Evolutionary conservation across 2,888 invertebrate species (phyloP), one percentile per base, ranked within the genome.

Genomic region (Dione juno): DNA sequence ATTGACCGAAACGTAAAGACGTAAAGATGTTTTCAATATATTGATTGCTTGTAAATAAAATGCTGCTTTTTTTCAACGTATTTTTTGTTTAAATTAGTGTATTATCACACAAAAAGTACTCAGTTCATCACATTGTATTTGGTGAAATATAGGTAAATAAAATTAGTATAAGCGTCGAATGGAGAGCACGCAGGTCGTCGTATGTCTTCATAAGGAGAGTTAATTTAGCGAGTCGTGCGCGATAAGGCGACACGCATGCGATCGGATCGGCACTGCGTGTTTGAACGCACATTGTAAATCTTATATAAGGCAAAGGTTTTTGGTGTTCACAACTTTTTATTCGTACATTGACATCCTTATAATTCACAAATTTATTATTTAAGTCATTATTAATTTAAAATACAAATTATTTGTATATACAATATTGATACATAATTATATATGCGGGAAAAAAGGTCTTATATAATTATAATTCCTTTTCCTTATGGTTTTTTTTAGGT

Each of bases 171-270:
- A 64, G 50, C 37, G 16, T 52, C 40, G 37, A 76, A 76, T 78
- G 76, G 77, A 77, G 77, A 78, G 78, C 78, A 74, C 78, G 77
- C 75, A 79, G 79, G 78, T 77, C 79, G 84, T 82, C 84, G 82
- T 85, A 86, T 83, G 85, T 87, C 89, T 89, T 89, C 87, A 88
- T 88, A 84, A 88, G 80, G 84, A 77, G 82, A 79, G 82, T 90
- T 89, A 89, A 90, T 88, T 90, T 88, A 86, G 87, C 80, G 82
- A 82, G 77, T 79, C 80, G 78, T 75, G 75, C 72, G 80, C 81
- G 89, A 89, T 89, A 90, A 85, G 81, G 80, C 82, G 83, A 85
- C 87, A 87, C 84, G 88, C 89, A 87, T 82, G 80, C 80, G 78
- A 78, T 74, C 77, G 78, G 76, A 79, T 79, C 78, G 79, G 80